Base-by-base conservation (phyloP, 1,140 invertebrate species). In the Drosophila lacertosa region DNA sequence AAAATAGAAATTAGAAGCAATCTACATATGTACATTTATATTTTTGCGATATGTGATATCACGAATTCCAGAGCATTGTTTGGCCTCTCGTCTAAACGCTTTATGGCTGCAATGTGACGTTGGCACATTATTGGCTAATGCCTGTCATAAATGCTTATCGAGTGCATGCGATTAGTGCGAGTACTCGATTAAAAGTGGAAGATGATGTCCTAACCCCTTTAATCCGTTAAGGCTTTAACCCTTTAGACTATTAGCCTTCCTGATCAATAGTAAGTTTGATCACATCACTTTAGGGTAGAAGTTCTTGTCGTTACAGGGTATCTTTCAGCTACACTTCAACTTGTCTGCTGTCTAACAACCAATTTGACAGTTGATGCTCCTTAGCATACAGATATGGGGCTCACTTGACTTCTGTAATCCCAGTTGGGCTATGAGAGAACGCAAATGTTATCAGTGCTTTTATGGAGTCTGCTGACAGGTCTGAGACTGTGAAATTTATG, bases 331-430 rank as follows among this genome's bases (percentile, higher is more conserved):
- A 1, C 24, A 26, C 24, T 1, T 26, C 24, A 26, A 1, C 24
- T 26, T 4, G 4, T 26, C 6, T 20, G n/a, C n/a, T 35, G 69
- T 44, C 63, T 50, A 50, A 50, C 63, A 73, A 69, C 58, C 64
- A 57, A 64, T 29, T 2, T 29, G 26, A 29, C 7, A 29, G 7
- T 7, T 29, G 6, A 9, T 7, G 26, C 26, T 6, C 6, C 26
- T 29, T 29, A 6, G 20, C 42, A n/a, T 44, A n/a, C 2, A 7
- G 42, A 44, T 22, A 22, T 44, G 20, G 42, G 42, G n/a, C 22
- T n/a, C 10, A 22, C 13, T 44, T 4, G 2, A n/a, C 33, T 35
- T 35, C 5, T 13, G 33, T 1, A 13, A 35, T 35, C 33, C 4
- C 33, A 5, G 33, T 1, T n/a, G n/a, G n/a, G n/a, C n/a, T n/a